Percentiles rank a stretch among this genome's conserved stretches.
phyloP scores from a whole-genome alignment of 2,797 vertebrate genomes.

The Cuculus canorus region DNA sequence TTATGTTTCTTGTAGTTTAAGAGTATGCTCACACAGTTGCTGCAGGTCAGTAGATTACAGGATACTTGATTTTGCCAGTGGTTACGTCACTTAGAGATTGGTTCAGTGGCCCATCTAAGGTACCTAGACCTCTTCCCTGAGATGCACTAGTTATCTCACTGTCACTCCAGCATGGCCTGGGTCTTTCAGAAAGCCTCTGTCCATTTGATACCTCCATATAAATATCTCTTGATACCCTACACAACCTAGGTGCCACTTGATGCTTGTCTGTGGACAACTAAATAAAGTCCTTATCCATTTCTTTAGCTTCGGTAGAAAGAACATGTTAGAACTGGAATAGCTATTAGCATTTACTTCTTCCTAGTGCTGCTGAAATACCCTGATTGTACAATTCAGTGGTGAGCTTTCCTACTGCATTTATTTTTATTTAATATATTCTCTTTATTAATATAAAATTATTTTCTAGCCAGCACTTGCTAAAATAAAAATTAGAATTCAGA shows the following conservation, averaged over 20 bases:
- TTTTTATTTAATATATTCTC: background rate
- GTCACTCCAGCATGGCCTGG: background rate
- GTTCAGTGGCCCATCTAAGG: background rate
- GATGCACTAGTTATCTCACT: background rate
- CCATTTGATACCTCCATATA: background rate
- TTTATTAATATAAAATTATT: background rate
- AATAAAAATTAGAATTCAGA: background rate
- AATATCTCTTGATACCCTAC: background rate
- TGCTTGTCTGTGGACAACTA: background rate
- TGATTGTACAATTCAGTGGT: background rate
- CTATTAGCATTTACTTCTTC: background rate
- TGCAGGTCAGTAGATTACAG: background rate
- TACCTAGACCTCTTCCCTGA: background rate
- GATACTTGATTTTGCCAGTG: background rate
- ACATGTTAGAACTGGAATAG: background rate
- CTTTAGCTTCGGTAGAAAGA: background rate
- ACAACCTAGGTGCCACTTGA: fast-evolving
- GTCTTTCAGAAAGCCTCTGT: background rate
- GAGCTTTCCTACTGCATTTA: background rate
- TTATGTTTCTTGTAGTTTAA: background rate
- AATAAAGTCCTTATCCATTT: background rate
- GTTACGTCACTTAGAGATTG: background rate
- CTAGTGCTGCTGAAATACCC: background rate
- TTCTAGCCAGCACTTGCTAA: background rate
- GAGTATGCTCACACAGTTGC: background rate